Conservation (phyloP, 2,113 vertebrate genomes). For the Formicarius rufipectus region DNA sequence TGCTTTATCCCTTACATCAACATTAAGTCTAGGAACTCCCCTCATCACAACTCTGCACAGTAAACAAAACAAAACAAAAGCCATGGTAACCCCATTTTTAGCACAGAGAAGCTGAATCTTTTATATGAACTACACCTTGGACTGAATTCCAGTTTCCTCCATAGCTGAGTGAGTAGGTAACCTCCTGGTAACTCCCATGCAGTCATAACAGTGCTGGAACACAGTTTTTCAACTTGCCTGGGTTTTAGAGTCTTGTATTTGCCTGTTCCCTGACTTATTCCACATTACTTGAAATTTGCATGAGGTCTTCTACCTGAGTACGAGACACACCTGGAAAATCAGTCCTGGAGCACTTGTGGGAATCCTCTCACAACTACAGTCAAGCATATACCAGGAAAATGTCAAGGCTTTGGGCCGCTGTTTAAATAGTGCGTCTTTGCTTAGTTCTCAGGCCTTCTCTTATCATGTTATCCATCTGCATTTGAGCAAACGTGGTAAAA, state of each 20-base stretch:
- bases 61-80: neutral
- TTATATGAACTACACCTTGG: neutral
- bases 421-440: neutral
- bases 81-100: neutral
- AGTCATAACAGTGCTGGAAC: neutral
- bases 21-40: neutral
- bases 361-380: neutral
- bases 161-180: rapidly evolving
- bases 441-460: neutral
- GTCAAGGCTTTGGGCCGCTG: neutral
- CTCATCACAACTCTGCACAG: neutral
- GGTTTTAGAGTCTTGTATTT: neutral
- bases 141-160: neutral
- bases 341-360: neutral
- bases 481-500: neutral
- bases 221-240: neutral
- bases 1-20: neutral
- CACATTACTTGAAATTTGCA: neutral
- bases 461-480: neutral
- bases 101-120: neutral
- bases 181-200: neutral
- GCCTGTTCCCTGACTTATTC: neutral
- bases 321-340: neutral
- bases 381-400: neutral
- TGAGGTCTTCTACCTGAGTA: neutral